Conservation (phyloP, 2,113 vertebrate species). For the Zapornia atra region DNA sequence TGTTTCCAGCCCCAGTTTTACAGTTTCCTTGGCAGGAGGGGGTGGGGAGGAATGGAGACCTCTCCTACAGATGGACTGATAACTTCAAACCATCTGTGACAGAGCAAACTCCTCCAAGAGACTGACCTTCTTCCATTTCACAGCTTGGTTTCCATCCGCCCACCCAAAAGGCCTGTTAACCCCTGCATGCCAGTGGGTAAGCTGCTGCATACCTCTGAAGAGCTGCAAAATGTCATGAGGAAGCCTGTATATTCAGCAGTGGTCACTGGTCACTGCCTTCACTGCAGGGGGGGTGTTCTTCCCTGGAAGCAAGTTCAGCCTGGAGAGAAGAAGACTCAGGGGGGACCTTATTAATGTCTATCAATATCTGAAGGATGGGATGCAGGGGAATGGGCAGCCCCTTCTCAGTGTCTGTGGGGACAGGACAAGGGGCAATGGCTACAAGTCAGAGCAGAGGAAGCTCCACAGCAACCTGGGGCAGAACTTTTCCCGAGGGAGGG, state of each 20-base stretch:
- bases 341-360: too few relatives aligned
- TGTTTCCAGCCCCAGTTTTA: not conserved
- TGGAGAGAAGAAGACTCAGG: too few relatives aligned
- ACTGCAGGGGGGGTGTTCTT: accelerated
- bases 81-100: constrained; percentile 39
- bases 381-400: too few relatives aligned
- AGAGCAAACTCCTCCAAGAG: constrained; percentile 14
- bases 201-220: not conserved
- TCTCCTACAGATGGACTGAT: not conserved
- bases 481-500: too few relatives aligned
- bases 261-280: not conserved
- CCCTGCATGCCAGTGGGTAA: not conserved
- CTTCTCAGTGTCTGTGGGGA: too few relatives aligned
- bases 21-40: not conserved
- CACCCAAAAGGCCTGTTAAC: constrained; percentile 48
- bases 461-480: too few relatives aligned
- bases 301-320: not conserved
- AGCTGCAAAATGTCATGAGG: not conserved
- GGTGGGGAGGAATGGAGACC: not conserved
- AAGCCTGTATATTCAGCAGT: not conserved
- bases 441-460: too few relatives aligned
- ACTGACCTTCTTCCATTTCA: constrained; percentile 58
- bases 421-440: too few relatives aligned
- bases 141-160: constrained; percentile 29
- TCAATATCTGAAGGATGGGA: too few relatives aligned